Percentiles rank a stretch among this genome's conserved stretches.
These are phyloP conservation scores for Perca schrenkii DNA, from an alignment of 2,113 vertebrate species.

Conservation along the genomic window DNA sequence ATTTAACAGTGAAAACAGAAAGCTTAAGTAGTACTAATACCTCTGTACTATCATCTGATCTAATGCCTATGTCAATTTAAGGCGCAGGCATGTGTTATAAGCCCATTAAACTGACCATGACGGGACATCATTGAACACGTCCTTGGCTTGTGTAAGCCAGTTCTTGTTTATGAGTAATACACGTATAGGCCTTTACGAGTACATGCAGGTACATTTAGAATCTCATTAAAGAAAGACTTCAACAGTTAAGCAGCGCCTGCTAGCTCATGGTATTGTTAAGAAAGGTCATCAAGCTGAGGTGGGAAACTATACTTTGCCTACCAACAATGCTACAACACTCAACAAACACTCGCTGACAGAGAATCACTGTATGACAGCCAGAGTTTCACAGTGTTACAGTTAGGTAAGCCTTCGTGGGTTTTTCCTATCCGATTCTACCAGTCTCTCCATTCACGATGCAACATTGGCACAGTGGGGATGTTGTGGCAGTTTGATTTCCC, in stretches of 20 bases:
- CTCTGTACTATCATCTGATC: slow-evolving; percentile 6
- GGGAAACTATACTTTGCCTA: slow-evolving; percentile 2
- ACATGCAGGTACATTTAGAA: slow-evolving; percentile 52
- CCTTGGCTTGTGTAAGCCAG: slow-evolving; percentile 33
- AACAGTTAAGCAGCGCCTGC: background rate
- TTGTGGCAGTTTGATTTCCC: slow-evolving; percentile 74
- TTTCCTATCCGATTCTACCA: slow-evolving; percentile 47
- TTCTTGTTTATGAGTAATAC: slow-evolving; percentile 58
- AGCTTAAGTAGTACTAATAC: background rate
- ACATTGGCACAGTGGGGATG: slow-evolving; percentile 63
- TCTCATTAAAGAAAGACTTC: slow-evolving; percentile 50
- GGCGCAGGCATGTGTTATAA: slow-evolving; percentile 32
- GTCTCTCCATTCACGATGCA: slow-evolving; percentile 46
- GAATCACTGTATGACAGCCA: slow-evolving; percentile 7
- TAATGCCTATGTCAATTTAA: slow-evolving; percentile 23
- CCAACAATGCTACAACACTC: background rate
- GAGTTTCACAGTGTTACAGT: slow-evolving; percentile 25
- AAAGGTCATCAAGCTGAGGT: slow-evolving; percentile 12
- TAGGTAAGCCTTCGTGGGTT: slow-evolving; percentile 50
- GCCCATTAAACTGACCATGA: slow-evolving; percentile 46
- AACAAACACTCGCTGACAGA: slow-evolving; percentile 6
- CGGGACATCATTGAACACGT: slow-evolving; percentile 45
- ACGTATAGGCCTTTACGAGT: slow-evolving; percentile 41
- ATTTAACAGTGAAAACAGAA: slow-evolving; percentile 21
- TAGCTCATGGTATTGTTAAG: background rate